Percentiles rank a stretch among this genome's conserved stretches.
Evolutionary conservation across 2,113 vertebrate species (phyloP).

Genomic region (Datnioides undecimradiatus): DNA sequence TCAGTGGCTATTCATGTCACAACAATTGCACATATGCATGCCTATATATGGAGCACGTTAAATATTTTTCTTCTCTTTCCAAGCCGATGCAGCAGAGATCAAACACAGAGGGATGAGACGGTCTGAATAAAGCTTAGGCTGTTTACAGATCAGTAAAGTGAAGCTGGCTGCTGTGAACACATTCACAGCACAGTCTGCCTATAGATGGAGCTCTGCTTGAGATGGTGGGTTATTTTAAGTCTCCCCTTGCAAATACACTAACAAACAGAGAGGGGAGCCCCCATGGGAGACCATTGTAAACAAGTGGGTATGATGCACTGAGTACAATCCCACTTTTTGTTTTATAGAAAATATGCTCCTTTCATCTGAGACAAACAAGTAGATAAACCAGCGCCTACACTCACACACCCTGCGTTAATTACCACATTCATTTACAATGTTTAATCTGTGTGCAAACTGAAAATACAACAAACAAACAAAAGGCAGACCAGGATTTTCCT

Average conservation of each 20-base stretch:
- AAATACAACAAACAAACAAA: slow-evolving; percentile 84
- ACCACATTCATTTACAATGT: slow-evolving; percentile 82
- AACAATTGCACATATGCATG: slow-evolving; percentile 10
- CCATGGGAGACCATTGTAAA: slow-evolving; percentile 81
- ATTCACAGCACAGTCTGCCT: slow-evolving; percentile 51
- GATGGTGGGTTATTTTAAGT: slow-evolving; percentile 80
- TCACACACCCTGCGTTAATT: slow-evolving; percentile 77
- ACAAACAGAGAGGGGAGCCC: slow-evolving; percentile 74
- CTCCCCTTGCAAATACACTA: slow-evolving; percentile 74
- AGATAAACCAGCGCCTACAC: slow-evolving; percentile 76
- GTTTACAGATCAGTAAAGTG: slow-evolving; percentile 53
- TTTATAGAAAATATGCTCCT: slow-evolving; percentile 78
- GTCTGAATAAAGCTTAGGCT: slow-evolving; percentile 47
- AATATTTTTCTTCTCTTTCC: slow-evolving; percentile 24
- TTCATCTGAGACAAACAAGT: slow-evolving; percentile 85
- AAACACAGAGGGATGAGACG: slow-evolving; percentile 49
- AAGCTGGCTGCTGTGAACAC: slow-evolving; percentile 48
- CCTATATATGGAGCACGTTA: slow-evolving; percentile 5
- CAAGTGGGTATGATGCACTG: slow-evolving; percentile 77
- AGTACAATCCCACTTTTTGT: slow-evolving; percentile 81
- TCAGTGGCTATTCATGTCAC: slow-evolving; percentile 6
- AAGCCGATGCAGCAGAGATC: slow-evolving; percentile 48
- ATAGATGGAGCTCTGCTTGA: slow-evolving; percentile 73
- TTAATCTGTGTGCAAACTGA: slow-evolving; percentile 78
- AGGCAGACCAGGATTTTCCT: slow-evolving; percentile 74